Evolutionary conservation across 2,113 vertebrate species (phyloP).

Genomic region (Falcunculus frontatus): DNA sequence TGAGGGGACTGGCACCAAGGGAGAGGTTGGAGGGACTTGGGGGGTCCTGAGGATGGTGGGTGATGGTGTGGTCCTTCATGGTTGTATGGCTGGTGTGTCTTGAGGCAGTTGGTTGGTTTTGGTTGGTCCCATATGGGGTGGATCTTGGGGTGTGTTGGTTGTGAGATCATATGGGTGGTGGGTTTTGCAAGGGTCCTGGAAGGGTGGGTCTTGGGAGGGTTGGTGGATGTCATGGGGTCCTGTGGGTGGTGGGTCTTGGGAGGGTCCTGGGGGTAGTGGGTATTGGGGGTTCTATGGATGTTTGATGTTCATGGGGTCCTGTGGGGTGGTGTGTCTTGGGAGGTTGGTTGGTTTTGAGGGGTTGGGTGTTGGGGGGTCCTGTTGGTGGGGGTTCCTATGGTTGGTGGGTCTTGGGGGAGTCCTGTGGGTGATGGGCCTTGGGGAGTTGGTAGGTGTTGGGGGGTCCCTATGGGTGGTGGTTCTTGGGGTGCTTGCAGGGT

Average conservation of each 20-base stretch:
- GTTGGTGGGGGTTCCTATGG: fast-evolving
- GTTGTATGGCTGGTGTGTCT: neutral
- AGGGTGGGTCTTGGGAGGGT: fast-evolving
- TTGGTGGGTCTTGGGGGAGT: neutral
- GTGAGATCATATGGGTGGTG: no score
- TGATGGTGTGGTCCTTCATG: neutral
- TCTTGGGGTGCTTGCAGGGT: neutral
- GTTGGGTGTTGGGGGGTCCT: neutral
- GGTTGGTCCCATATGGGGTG: neutral
- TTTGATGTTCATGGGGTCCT: neutral
- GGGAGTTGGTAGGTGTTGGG: no score
- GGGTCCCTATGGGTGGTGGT: neutral
- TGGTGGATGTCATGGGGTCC: neutral
- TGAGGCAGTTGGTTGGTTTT: neutral
- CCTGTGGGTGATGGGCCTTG: neutral
- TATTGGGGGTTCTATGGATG: neutral
- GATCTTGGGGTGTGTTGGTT: neutral
- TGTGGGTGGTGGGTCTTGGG: neutral
- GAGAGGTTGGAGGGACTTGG: neutral
- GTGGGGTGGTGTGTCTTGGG: neutral
- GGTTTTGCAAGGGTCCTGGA: neutral
- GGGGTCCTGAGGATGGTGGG: neutral
- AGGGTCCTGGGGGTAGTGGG: no score
- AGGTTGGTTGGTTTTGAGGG: neutral
- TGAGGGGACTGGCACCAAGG: neutral